A percentile compares a stretch with the other conserved stretches of the same genome.
These are phyloP conservation scores for Andrena camellia DNA, from an alignment of 2,888 invertebrate genomes.

Conservation along the genomic window DNA sequence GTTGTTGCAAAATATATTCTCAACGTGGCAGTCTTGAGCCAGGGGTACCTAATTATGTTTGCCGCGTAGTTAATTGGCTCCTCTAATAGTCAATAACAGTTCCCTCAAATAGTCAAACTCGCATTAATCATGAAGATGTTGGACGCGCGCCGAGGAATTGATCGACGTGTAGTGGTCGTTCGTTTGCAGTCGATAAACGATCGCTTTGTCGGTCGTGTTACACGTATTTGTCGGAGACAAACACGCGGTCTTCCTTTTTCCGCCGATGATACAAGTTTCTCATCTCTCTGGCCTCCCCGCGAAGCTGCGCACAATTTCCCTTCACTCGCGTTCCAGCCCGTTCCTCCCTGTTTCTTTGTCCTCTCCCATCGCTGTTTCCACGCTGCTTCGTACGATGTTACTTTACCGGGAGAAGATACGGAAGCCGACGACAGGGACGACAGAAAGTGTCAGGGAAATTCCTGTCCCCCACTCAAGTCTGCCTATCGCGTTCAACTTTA, in stretches of 20 bases:
- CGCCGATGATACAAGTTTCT: slow-evolving; percentile 5
- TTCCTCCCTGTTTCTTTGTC: no score
- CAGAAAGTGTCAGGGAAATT: slow-evolving; percentile 32
- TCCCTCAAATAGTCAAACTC: no score
- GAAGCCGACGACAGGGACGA: slow-evolving; percentile 20
- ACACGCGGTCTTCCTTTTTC: not conserved
- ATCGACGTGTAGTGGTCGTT: slow-evolving; percentile 19
- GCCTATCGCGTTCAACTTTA: slow-evolving; percentile 17
- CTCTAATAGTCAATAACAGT: no score
- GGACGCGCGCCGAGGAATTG: no score
- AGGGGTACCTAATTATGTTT: no score
- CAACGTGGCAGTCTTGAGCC: no score
- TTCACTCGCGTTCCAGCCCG: not conserved
- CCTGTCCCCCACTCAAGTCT: not conserved
- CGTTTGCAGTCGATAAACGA: slow-evolving; percentile 32
- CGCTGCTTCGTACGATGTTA: not conserved
- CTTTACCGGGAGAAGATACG: slow-evolving; percentile 16
- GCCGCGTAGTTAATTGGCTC: no score
- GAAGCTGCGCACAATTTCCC: slow-evolving; percentile 4
- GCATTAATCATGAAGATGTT: no score
- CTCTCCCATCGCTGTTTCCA: not conserved
- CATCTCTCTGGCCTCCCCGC: not conserved
- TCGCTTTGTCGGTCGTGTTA: slow-evolving; percentile 26
- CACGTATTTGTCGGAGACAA: slow-evolving; percentile 1
- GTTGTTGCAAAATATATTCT: no score